Conservation (phyloP, 2,113 vertebrate species). For the Rallus limicola region DNA sequence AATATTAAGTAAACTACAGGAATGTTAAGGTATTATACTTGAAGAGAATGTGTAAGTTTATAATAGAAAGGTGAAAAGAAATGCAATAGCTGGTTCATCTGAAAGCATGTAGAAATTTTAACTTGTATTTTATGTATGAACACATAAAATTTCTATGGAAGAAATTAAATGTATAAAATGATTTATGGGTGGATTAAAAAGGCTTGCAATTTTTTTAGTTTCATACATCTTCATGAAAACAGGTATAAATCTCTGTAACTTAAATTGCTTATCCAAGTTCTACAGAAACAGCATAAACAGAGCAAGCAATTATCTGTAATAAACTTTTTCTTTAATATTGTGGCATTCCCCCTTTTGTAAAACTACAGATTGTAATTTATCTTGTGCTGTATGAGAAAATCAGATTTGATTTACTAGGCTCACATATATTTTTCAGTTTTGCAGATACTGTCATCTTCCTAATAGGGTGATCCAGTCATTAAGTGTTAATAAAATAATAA, state of each 20-base stretch:
- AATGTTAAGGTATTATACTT: constrained; percentile 45
- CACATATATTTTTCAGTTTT: background rate
- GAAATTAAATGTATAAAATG: constrained; percentile 77
- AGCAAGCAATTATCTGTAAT: constrained; percentile 79
- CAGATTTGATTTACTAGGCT: background rate
- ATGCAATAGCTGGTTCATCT: constrained; percentile 11
- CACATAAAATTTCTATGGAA: constrained; percentile 67
- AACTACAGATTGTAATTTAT: constrained; percentile 39
- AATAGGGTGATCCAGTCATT: background rate
- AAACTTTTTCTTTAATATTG: constrained; percentile 77
- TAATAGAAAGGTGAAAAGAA: background rate
- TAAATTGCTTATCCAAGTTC: constrained; percentile 74
- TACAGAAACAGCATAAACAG: constrained; percentile 71
- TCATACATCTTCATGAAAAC: constrained; percentile 79
- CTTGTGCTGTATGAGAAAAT: constrained; percentile 1
- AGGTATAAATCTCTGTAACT: constrained; percentile 78
- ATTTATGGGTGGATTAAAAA: constrained; percentile 78
- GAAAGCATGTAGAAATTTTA: constrained; percentile 66
- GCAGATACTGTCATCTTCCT: background rate
- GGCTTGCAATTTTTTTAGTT: constrained; percentile 66
- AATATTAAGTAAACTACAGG: background rate
- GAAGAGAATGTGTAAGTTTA: background rate
- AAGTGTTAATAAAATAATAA: constrained; percentile 2
- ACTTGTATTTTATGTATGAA: constrained; percentile 46
- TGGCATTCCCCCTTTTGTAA: constrained; percentile 56